Percentiles rank a stretch among this genome's conserved stretches.
Evolutionary conservation across 2,797 vertebrate species (phyloP).

Genomic region (Enteromius treurensis): DNA sequence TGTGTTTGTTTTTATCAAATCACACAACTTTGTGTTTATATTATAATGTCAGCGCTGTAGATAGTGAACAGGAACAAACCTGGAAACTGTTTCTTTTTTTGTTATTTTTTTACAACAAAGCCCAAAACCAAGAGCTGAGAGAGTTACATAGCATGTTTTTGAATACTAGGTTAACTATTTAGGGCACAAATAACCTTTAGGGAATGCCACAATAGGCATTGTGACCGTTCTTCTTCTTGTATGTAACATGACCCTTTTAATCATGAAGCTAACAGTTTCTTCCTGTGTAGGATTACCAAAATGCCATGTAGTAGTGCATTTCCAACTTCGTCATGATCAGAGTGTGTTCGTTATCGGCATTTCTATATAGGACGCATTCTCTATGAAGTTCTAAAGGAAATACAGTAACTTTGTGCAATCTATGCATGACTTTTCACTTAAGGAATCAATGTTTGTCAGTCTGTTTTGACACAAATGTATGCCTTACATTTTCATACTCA

Average conservation of each 20-base stretch:
- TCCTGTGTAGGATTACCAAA: conserved; percentile 47
- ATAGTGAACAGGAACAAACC: conserved; percentile 4
- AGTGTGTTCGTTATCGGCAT: conserved; percentile 50
- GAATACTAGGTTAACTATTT: conserved; percentile 22
- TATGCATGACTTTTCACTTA: conserved; percentile 76
- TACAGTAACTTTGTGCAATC: conserved; percentile 70
- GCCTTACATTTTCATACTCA: conserved; percentile 61
- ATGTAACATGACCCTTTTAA: conserved; percentile 32
- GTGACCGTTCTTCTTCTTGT: conserved; percentile 27
- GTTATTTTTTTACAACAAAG: conserved; percentile 4
- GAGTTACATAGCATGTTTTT: conserved; percentile 37
- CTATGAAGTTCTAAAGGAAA: conserved; percentile 51
- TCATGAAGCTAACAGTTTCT: conserved; percentile 31
- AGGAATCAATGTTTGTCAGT: conserved; percentile 49
- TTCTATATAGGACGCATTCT: conserved; percentile 45
- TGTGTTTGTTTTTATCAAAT: conserved; percentile 21
- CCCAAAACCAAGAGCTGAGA: conserved; percentile 21
- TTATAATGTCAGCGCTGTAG: not conserved
- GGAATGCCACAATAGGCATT: conserved; percentile 36
- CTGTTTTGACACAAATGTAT: conserved; percentile 56
- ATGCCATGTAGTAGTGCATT: conserved; percentile 52
- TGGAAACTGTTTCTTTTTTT: conserved; percentile 13
- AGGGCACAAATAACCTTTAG: conserved; percentile 26
- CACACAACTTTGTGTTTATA: conserved; percentile 4
- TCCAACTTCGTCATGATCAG: conserved; percentile 39